Evolutionary conservation across 2,888 invertebrate genomes (phyloP).

Genomic region (Dasypogon diadema): DNA sequence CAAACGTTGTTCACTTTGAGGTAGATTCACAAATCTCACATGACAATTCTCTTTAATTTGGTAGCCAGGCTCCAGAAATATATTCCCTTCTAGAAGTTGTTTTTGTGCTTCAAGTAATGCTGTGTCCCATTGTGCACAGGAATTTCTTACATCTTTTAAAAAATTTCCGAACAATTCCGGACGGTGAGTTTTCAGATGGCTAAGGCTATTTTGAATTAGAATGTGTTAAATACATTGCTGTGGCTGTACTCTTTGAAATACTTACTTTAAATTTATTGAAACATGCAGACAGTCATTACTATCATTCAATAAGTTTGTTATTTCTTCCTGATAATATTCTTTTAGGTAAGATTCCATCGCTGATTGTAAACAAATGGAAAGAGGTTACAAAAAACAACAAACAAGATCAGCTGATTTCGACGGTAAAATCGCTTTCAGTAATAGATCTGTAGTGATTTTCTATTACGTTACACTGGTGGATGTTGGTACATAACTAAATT

Average conservation of each 20-base stretch:
- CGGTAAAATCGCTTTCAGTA: neutral
- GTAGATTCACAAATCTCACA: constrained; percentile 76
- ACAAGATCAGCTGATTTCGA: neutral
- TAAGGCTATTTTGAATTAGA: constrained; percentile 50
- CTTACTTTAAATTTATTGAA: constrained; percentile 79
- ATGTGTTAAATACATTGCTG: too few relatives aligned
- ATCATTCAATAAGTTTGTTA: constrained; percentile 74
- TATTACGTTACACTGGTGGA: neutral
- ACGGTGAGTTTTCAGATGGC: constrained; percentile 69
- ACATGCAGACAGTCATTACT: constrained; percentile 74
- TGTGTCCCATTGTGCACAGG: constrained; percentile 75
- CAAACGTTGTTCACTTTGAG: constrained; percentile 71
- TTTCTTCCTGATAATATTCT: constrained; percentile 73
- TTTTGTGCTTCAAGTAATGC: constrained; percentile 75
- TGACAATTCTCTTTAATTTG: constrained; percentile 76
- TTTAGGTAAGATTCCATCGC: constrained; percentile 71
- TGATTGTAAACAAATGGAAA: neutral
- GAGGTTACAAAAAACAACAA: too few relatives aligned
- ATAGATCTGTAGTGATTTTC: neutral
- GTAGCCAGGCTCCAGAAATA: constrained; percentile 62
- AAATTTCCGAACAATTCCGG: constrained; percentile 77
- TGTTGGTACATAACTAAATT: too few relatives aligned
- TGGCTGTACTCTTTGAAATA: too few relatives aligned
- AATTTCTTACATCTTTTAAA: constrained; percentile 74
- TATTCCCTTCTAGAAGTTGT: constrained; percentile 69